phyloP scores from a whole-genome alignment of 2,113 vertebrate genomes.

The Mandrillus leucophaeus region DNA sequence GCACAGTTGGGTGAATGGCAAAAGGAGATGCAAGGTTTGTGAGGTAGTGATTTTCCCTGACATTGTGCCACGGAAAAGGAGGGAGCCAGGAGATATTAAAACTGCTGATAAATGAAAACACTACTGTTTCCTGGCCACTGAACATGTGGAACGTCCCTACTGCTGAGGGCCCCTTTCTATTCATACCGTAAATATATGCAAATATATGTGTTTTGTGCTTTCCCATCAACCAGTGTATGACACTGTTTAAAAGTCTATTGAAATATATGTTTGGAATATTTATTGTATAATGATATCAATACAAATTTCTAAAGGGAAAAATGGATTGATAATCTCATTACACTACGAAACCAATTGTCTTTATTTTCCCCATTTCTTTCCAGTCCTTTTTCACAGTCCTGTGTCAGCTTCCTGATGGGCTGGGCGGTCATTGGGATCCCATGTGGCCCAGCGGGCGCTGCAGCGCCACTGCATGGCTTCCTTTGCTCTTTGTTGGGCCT shows the following conservation, averaged over 20 bases:
- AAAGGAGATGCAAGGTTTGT: not conserved
- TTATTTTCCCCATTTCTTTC: not conserved
- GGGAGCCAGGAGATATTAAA: not conserved
- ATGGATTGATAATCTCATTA: not conserved
- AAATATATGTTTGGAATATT: not conserved
- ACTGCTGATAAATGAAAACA: not conserved
- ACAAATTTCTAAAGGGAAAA: not conserved
- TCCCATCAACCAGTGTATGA: not conserved
- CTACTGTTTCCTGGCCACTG: not conserved
- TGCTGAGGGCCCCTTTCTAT: not conserved
- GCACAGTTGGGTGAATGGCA: not conserved
- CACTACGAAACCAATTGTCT: not conserved
- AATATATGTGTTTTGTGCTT: not conserved
- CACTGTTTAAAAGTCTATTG: not conserved
- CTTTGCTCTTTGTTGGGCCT: not conserved
- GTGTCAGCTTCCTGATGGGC: not conserved
- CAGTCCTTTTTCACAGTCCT: not conserved
- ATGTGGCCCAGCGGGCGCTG: accelerated
- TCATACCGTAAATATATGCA: too few species aligned
- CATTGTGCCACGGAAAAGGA: not conserved
- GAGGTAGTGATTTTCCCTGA: not conserved
- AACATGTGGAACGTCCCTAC: not conserved
- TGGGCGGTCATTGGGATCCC: not conserved
- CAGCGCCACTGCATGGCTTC: not conserved
- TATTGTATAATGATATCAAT: not conserved